A percentile compares a stretch with the other conserved stretches of the same genome.
phyloP scores from a whole-genome alignment of 2,797 vertebrate genomes.

The Clamator glandarius region DNA sequence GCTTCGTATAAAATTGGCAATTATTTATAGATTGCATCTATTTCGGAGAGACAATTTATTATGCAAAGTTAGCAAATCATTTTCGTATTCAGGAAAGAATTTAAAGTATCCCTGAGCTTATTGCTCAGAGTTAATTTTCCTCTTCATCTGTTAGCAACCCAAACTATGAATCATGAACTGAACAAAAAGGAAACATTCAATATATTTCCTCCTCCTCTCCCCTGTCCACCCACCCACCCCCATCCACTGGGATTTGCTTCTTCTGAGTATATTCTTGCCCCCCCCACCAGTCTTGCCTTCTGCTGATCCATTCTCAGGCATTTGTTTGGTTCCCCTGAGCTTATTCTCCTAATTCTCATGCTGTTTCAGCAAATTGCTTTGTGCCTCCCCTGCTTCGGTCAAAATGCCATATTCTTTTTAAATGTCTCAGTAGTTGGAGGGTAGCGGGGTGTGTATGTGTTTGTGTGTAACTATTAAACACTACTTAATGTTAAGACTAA shows the following conservation, averaged over 20 bases:
- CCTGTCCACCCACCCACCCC: not conserved
- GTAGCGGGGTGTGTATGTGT: not conserved
- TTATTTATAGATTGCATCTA: slow-evolving; percentile 27
- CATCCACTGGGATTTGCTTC: slow-evolving; percentile 72
- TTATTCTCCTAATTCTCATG: slow-evolving; percentile 74
- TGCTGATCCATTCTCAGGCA: slow-evolving; percentile 70
- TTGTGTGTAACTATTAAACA: slow-evolving; percentile 29
- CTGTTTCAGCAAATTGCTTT: slow-evolving; percentile 75
- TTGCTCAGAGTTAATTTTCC: slow-evolving; percentile 50
- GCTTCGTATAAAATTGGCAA: slow-evolving; percentile 4
- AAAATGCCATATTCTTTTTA: slow-evolving; percentile 55
- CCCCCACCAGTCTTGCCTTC: slow-evolving; percentile 73
- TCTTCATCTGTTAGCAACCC: slow-evolving; percentile 28
- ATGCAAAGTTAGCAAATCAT: slow-evolving; percentile 34
- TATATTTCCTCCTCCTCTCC: slow-evolving; percentile 38
- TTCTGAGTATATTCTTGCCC: slow-evolving; percentile 75
- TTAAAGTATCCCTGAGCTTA: slow-evolving; percentile 42
- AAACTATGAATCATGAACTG: slow-evolving; percentile 57
- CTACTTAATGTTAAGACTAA: not conserved
- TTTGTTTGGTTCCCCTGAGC: slow-evolving; percentile 76
- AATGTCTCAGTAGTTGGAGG: slow-evolving; percentile 30
- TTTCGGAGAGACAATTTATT: slow-evolving; percentile 52
- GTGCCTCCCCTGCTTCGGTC: slow-evolving; percentile 67
- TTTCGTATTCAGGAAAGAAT: slow-evolving; percentile 52
- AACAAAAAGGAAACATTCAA: slow-evolving; percentile 70